These are phyloP conservation scores for Anagyrus pseudococci DNA, from an alignment of 2,888 invertebrate genomes.

Conservation along the genomic window DNA sequence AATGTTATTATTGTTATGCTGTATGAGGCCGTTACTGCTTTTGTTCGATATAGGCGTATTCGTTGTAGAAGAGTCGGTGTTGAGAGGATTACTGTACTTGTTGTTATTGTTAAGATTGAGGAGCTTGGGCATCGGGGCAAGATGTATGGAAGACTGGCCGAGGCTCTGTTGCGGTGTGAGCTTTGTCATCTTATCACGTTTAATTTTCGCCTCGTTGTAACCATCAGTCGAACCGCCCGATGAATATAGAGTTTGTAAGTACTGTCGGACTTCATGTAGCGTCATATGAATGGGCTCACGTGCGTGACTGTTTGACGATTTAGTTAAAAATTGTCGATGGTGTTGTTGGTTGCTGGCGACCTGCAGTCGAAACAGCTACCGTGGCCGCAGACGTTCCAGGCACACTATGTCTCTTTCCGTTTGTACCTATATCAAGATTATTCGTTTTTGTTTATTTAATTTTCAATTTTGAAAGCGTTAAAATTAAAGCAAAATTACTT, in stretches of 20 bases:
- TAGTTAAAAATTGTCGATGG: slow-evolving; percentile 39
- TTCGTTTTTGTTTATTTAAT: neutral
- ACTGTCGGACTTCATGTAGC: slow-evolving; percentile 82
- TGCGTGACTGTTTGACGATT: slow-evolving; percentile 63
- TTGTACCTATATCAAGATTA: slow-evolving; percentile 39
- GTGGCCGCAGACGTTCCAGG: slow-evolving; percentile 68
- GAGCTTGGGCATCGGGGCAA: slow-evolving; percentile 56
- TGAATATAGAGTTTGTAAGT: slow-evolving; percentile 82
- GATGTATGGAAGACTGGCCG: slow-evolving; percentile 49
- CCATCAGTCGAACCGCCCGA: slow-evolving; percentile 69
- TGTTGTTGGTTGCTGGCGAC: slow-evolving; percentile 26
- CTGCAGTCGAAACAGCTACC: slow-evolving; percentile 22
- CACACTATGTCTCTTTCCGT: slow-evolving; percentile 73
- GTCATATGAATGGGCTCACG: slow-evolving; percentile 85
- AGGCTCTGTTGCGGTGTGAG: slow-evolving; percentile 39
- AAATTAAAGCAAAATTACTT: slow-evolving; percentile 8
- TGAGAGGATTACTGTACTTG: slow-evolving; percentile 59
- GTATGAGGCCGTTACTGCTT: slow-evolving; percentile 61
- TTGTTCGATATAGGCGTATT: slow-evolving; percentile 61
- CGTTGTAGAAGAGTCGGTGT: slow-evolving; percentile 58
- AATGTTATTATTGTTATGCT: slow-evolving; percentile 62
- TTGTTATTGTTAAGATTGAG: slow-evolving; percentile 58
- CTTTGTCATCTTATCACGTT: slow-evolving; percentile 53
- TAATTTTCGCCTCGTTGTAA: slow-evolving; percentile 55
- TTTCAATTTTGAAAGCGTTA: neutral